Evolutionary conservation across 2,888 invertebrate species (phyloP).

Genomic region (Cantharis rufa): DNA sequence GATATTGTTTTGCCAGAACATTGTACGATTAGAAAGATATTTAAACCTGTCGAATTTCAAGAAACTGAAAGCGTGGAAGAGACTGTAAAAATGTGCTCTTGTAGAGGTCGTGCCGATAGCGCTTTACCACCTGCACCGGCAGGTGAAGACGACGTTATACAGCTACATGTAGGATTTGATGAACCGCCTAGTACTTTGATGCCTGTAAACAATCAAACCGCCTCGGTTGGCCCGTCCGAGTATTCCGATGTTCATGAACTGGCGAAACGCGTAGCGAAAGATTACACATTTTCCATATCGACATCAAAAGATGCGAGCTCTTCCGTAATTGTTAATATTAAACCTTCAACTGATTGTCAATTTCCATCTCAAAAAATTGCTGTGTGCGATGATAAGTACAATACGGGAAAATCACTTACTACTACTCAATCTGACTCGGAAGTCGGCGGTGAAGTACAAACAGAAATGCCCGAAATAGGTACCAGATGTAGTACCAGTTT

Average conservation of each 20-base stretch:
- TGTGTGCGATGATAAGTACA: neutral
- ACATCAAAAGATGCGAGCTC: neutral
- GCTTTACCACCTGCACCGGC: too few species aligned
- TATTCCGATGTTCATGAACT: slow-evolving; percentile 1
- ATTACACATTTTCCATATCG: neutral
- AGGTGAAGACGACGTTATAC: neutral
- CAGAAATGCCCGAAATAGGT: neutral
- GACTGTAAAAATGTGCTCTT: neutral
- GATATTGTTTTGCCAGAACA: slow-evolving; percentile 30
- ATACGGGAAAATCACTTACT: neutral
- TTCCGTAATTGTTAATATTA: slow-evolving; percentile 5
- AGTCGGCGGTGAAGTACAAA: neutral
- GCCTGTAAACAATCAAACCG: neutral
- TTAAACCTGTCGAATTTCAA: neutral
- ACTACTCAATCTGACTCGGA: neutral
- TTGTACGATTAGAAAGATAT: slow-evolving; percentile 15
- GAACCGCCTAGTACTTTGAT: neutral
- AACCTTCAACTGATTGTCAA: slow-evolving; percentile 3
- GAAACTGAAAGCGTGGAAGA: neutral
- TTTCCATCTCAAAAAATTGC: slow-evolving; percentile 1
- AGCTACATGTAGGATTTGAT: neutral
- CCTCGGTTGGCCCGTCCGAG: neutral
- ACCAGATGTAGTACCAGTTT: neutral
- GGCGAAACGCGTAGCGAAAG: slow-evolving; percentile 9
- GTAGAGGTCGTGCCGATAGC: neutral